Conservation (phyloP, 1,140 invertebrate genomes). For the Leptoteleia sp. region DNA sequence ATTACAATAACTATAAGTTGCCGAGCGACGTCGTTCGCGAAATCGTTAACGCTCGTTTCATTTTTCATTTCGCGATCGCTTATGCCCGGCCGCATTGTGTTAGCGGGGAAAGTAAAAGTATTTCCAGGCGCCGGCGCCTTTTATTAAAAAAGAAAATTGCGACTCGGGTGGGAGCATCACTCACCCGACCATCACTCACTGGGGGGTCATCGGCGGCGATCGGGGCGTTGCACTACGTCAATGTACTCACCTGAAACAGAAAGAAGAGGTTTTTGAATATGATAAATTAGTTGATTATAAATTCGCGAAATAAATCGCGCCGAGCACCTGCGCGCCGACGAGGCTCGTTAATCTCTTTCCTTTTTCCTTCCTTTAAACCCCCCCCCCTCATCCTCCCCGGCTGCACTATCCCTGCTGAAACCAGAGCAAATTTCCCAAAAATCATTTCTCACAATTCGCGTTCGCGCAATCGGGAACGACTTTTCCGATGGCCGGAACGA, state of each 20-base stretch:
- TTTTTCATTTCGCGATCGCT: constrained; percentile 61
- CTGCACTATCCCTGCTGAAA: too few relatives aligned
- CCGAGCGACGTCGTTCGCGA: constrained; percentile 47
- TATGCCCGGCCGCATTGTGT: constrained; percentile 17
- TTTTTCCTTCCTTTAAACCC: constrained; percentile 19
- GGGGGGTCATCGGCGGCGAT: constrained; percentile 38
- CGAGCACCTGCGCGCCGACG: constrained; percentile 52
- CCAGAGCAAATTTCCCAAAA: too few relatives aligned
- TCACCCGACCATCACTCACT: constrained; percentile 33
- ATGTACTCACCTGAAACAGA: constrained; percentile 73
- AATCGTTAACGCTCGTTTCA: constrained; percentile 65
- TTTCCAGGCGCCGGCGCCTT: constrained; percentile 32
- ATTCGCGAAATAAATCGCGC: constrained; percentile 56
- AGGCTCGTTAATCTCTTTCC: constrained; percentile 59
- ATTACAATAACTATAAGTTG: constrained; percentile 67
- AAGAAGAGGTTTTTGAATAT: constrained; percentile 61
- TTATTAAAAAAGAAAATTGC: constrained; percentile 60
- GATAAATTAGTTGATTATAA: constrained; percentile 62
- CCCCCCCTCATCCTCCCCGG: too few relatives aligned
- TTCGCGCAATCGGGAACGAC: too few relatives aligned
- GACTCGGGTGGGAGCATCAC: constrained; percentile 45
- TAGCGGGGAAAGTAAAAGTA: constrained; percentile 40
- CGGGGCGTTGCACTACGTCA: constrained; percentile 34
- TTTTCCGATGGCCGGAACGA: too few relatives aligned
- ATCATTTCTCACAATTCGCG: too few relatives aligned